A percentile compares a stretch with the other conserved stretches of the same genome.
phyloP scores from a whole-genome alignment of 64 coral and sea anemone genomes.

The Catalaphyllia jardinei region DNA sequence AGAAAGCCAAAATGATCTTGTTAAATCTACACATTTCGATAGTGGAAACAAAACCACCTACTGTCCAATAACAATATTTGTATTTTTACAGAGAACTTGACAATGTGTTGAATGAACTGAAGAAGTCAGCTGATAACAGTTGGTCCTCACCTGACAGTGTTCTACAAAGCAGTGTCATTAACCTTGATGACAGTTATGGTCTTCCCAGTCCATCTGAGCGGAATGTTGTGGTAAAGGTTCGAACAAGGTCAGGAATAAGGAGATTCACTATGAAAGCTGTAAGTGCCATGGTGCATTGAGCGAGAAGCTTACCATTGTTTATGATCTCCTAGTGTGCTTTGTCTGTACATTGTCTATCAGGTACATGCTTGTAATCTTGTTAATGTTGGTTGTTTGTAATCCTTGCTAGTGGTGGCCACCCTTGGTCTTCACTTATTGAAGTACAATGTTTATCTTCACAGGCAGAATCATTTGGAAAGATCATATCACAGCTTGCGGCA shows the following conservation, averaged over 20 bases:
- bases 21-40: too few relatives aligned
- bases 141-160: conserved; percentile 23
- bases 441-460: background rate
- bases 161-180: conserved; percentile 27
- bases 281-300: conserved; percentile 4
- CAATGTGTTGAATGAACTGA: conserved; percentile 41
- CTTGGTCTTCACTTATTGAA: background rate
- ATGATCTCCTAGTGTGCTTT: too few relatives aligned
- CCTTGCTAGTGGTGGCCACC: too few relatives aligned
- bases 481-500: conserved; percentile 74
- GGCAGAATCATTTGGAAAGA: conserved; percentile 63
- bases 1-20: too few relatives aligned
- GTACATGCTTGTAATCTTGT: too few relatives aligned
- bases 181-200: conserved; percentile 55
- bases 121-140: background rate
- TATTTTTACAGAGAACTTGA: conserved; percentile 64
- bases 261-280: conserved; percentile 82
- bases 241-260: conserved; percentile 82
- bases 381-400: too few relatives aligned
- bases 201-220: conserved; percentile 61
- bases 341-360: too few relatives aligned
- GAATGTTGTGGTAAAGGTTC: conserved; percentile 73
- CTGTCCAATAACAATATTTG: background rate
- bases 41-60: too few relatives aligned
- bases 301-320: too few relatives aligned